Percentiles rank a stretch among this genome's conserved stretches.
phyloP scores from a whole-genome alignment of 2,888 invertebrate species.

The Atherix ibis region DNA sequence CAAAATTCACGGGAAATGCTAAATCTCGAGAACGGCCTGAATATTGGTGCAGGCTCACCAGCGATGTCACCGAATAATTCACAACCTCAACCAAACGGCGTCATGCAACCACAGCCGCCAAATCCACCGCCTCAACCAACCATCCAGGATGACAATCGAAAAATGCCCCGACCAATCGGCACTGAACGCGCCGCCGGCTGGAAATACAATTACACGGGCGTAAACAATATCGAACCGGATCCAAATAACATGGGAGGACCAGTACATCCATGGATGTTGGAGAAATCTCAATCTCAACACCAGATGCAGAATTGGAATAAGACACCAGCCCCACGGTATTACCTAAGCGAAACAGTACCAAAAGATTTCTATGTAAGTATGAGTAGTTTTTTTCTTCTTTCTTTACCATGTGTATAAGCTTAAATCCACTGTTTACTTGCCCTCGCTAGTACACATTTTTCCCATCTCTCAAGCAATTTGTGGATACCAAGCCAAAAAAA shows the following conservation, averaged over 20 bases:
- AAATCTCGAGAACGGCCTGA: conserved; percentile 25
- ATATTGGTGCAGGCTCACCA: conserved; percentile 23
- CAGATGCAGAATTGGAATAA: conserved; percentile 7
- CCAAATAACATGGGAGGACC: conserved; percentile 10
- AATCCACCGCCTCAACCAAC: conserved; percentile 12
- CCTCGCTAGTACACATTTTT: too few relatives aligned
- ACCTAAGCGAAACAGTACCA: too few relatives aligned
- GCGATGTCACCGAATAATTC: conserved; percentile 32
- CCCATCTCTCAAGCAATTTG: too few relatives aligned
- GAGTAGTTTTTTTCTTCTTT: too few relatives aligned
- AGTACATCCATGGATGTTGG: conserved; percentile 21
- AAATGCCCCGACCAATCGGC: conserved; percentile 58
- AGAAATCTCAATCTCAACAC: conserved; percentile 15
- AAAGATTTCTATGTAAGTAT: too few relatives aligned
- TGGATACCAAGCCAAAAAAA: too few relatives aligned
- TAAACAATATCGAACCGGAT: conserved; percentile 13
- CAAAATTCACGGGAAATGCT: conserved; percentile 25
- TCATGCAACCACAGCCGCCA: conserved; percentile 11
- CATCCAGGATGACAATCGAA: conserved; percentile 26
- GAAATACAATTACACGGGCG: conserved; percentile 25
- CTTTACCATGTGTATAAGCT: too few relatives aligned
- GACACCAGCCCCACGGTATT: too few relatives aligned
- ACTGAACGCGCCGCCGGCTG: conserved; percentile 49
- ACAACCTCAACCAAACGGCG: conserved; percentile 14
- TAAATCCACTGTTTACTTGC: too few relatives aligned